These are phyloP conservation scores for Solea solea DNA, from an alignment of 2,113 vertebrate genomes.

Conservation along the genomic window DNA sequence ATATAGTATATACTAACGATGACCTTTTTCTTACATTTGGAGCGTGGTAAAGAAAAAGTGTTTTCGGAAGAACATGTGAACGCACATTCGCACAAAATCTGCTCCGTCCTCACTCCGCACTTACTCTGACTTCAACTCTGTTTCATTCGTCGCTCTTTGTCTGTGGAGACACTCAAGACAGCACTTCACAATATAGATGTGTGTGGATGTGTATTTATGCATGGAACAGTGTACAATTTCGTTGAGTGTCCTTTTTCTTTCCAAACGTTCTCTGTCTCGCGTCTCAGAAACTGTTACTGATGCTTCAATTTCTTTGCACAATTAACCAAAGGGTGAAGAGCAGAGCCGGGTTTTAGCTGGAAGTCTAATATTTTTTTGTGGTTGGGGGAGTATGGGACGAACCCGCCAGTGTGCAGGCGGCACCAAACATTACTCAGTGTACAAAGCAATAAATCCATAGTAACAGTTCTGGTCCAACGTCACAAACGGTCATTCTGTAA, in stretches of 20 bases:
- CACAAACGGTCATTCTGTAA: slow-evolving; percentile 83
- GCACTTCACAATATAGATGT: slow-evolving; percentile 74
- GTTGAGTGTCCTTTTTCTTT: slow-evolving; percentile 44
- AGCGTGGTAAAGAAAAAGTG: slow-evolving; percentile 14
- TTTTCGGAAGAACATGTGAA: slow-evolving; percentile 35
- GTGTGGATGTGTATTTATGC: slow-evolving; percentile 80
- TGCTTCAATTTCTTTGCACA: slow-evolving; percentile 83
- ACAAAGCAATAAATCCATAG: slow-evolving; percentile 96
- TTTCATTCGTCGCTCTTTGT: slow-evolving; percentile 48
- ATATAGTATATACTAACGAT: not conserved
- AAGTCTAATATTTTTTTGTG: slow-evolving; percentile 36
- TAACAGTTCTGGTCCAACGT: slow-evolving; percentile 80
- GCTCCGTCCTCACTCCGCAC: slow-evolving; percentile 51
- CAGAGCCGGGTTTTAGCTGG: slow-evolving; percentile 59
- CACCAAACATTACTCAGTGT: slow-evolving; percentile 87
- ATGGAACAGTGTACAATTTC: slow-evolving; percentile 74
- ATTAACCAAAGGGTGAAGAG: slow-evolving; percentile 80
- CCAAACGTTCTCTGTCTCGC: slow-evolving; percentile 47
- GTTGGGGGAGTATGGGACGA: slow-evolving; percentile 14
- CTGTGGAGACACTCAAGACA: slow-evolving; percentile 52
- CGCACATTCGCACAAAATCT: not conserved
- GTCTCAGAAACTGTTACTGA: slow-evolving; percentile 79
- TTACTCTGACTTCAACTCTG: slow-evolving; percentile 42
- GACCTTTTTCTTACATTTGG: not conserved
- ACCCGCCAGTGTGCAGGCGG: slow-evolving; percentile 33